Base-by-base conservation (phyloP, 1,140 invertebrate genomes). In the fruit fly (Drosophila melanogaster) region DNA sequence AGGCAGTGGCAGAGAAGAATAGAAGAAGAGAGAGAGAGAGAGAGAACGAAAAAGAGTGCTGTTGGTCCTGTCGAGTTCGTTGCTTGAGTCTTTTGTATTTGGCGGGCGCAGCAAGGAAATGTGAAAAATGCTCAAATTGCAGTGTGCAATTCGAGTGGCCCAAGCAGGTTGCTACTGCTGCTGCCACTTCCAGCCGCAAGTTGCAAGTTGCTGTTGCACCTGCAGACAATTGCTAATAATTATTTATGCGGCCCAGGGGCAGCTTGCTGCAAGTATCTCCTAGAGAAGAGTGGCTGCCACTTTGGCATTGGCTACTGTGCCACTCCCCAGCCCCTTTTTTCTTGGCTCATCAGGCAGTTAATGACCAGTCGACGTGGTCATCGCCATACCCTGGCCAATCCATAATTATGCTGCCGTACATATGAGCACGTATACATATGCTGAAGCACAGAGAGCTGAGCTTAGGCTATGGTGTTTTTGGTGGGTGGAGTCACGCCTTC, bases 191-290 rank as follows among this genome's bases (percentile, higher is more conserved):
- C 10, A 33, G 56, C 14, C 4, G 49, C 47, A 22, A 43, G 54
- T 56, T 73, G 67, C 57, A 46, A 70, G 66, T 56, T 56, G 69
- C 44, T 71, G 83, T 87, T 87, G 83, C 83, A 87, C 83, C 83
- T 87, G 83, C 83, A 87, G 76, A 87, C 83, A 87, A 83, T 87
- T 87, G 83, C 79, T 72, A 87, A 89, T 87, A 87, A 87, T 87
- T 87, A 87, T 87, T 87, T 89, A 89, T 87, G 79, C 76, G 73
- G 78, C 81, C 66, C 69, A 62, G 60, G 53, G 66, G 56, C 57
- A 60, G 17, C 17, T 41, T 37, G 55, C 56, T 19, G 49, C 24
- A 8, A 30, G 30, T 30, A 11, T 6, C n/a, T 26, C 47, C 59
- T 54, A 69, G 74, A 70, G 77, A 59, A 71, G 74, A 50, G 57